phyloP scores from a whole-genome alignment of 1,140 invertebrate species.

The Acromyrmex echinatior region DNA sequence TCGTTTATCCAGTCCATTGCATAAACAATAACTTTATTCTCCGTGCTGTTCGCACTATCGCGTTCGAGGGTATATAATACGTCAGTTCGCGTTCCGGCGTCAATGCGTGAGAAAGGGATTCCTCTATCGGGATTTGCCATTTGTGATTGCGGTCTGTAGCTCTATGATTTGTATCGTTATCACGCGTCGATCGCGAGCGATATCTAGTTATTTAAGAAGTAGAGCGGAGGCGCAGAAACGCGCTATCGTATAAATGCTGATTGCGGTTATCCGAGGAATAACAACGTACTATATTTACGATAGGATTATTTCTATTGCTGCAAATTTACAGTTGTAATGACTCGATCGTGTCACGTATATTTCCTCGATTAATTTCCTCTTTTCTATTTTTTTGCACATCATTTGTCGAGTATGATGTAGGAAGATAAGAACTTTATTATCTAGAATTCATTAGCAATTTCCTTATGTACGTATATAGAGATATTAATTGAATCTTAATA shows the following conservation, averaged over 20 bases:
- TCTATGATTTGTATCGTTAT: constrained; percentile 42
- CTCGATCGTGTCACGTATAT: constrained; percentile 17
- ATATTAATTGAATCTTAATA: not conserved
- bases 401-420: not conserved
- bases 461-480: not conserved
- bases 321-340: not conserved
- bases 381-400: not conserved
- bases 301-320: constrained; percentile 5
- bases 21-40: constrained; percentile 78
- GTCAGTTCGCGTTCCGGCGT: not conserved
- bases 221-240: constrained; percentile 28
- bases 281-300: constrained; percentile 40
- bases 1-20: constrained; percentile 61
- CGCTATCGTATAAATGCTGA: constrained; percentile 18
- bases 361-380: not conserved
- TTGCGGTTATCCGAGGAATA: constrained; percentile 49
- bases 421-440: not conserved
- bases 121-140: constrained; percentile 1
- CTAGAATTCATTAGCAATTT: not conserved
- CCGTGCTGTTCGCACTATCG: not conserved
- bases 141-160: constrained; percentile 1
- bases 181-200: constrained; percentile 29
- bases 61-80: constrained; percentile 3
- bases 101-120: constrained; percentile 16
- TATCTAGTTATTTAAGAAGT: constrained; percentile 36